These are phyloP conservation scores for Poeciliopsis infans DNA, from an alignment of 2,797 vertebrate genomes.

Conservation along the genomic window DNA sequence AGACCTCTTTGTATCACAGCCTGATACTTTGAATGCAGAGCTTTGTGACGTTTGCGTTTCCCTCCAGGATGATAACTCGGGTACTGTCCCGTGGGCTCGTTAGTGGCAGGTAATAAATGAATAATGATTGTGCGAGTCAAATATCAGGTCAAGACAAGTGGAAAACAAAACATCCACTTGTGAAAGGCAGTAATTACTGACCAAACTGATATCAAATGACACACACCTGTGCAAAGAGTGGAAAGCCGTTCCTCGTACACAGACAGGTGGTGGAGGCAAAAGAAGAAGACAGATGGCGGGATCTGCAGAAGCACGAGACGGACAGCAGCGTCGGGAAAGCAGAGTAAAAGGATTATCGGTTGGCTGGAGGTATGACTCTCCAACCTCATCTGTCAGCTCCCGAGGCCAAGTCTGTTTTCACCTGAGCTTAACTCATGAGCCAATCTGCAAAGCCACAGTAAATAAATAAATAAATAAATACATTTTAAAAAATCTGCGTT, in stretches of 20 bases:
- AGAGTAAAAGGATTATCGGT: slow-evolving; percentile 58
- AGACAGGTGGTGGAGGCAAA: slow-evolving; percentile 26
- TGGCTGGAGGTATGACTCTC: slow-evolving; percentile 4
- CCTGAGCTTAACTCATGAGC: neutral
- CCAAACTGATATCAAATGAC: neutral
- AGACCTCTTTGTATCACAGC: neutral
- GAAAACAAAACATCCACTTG: neutral
- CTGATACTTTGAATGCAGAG: neutral
- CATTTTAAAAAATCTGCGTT: no score
- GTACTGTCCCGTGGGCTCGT: neutral
- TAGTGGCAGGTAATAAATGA: neutral
- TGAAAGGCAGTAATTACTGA: neutral
- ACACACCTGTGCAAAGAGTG: neutral
- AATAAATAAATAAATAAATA: no score
- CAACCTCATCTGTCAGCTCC: slow-evolving; percentile 30
- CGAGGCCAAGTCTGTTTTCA: slow-evolving; percentile 17
- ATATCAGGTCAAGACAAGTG: neutral
- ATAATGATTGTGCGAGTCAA: neutral
- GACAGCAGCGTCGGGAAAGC: slow-evolving; percentile 25
- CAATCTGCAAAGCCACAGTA: neutral
- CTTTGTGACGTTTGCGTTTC: neutral
- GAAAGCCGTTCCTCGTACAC: neutral
- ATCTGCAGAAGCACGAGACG: neutral
- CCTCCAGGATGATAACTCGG: neutral
- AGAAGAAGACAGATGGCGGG: slow-evolving; percentile 54